These are phyloP conservation scores for Monopterus albus DNA, from an alignment of 2,113 vertebrate species.

Conservation along the genomic window DNA sequence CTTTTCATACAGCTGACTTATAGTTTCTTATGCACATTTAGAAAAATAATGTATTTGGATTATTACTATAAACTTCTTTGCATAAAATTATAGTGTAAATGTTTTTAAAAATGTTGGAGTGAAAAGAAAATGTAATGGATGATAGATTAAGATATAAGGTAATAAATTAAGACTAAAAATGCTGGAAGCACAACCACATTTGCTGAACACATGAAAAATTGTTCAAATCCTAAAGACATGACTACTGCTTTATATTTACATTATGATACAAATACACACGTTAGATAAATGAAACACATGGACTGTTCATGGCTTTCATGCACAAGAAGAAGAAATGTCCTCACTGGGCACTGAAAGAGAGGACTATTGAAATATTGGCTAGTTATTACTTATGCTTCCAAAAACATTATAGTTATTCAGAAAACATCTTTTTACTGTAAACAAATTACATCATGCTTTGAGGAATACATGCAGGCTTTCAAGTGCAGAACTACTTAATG, in stretches of 20 bases:
- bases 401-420: too few species aligned
- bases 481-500: too few species aligned
- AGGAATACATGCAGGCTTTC: too few species aligned
- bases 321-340: constrained; percentile 60
- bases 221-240: neutral
- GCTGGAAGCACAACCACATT: constrained; percentile 1
- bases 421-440: too few species aligned
- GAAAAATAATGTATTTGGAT: too few species aligned
- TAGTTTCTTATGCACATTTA: constrained; percentile 49
- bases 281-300: constrained; percentile 23
- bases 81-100: too few species aligned
- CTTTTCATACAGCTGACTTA: neutral
- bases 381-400: too few species aligned
- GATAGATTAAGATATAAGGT: too few species aligned
- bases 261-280: constrained; percentile 19
- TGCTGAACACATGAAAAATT: constrained; percentile 18
- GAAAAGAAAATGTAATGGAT: too few species aligned
- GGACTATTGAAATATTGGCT: too few species aligned
- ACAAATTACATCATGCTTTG: too few species aligned
- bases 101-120: too few species aligned
- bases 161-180: constrained; percentile 55
- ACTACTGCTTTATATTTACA: constrained; percentile 6
- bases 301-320: neutral
- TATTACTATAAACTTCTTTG: constrained; percentile 29
- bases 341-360: constrained; percentile 78